Evolutionary conservation across 1,140 invertebrate genomes (phyloP), one percentile per base, ranked within the genome.

Genomic region (Drosophila nigrodunni): DNA sequence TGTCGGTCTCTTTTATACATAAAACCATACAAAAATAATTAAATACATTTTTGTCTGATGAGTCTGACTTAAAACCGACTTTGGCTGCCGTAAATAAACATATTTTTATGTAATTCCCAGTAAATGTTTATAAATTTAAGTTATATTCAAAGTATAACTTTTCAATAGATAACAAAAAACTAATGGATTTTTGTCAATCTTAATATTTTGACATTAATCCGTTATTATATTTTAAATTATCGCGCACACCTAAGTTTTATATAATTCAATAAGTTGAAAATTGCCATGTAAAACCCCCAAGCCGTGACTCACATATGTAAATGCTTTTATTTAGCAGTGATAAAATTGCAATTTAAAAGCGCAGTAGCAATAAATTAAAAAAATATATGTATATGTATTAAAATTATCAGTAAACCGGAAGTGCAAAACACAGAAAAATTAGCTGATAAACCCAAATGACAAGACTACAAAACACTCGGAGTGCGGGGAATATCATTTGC

Each of bases 391-490:
- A n/a, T n/a, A n/a, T n/a, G n/a, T n/a, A 65, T 34, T 43, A 15
- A 55, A 61, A 9, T 75, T 75, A 65, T 71, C 68, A 39, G 59
- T 39, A 65, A 72, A 47, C 67, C 68, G 73, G 73, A 75, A 75
- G 60, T 71, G 73, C 73, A 71, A 71, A 64, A 30, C 67, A 13
- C 43, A 61, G 30, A 74, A 70, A 70, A 62, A 70, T 70, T 74
- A 70, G 72, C 41, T 70, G 66, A 74, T 70, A 70, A 74, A 57
- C 18, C 30, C 43, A 64, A 57, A 55, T 46, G 34, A 57, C 39
- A 41, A 59, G 37, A 52, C 39, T 46, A 34, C 30, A 69, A n/a
- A 35, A n/a, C 34, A 18, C 18, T 10, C 13, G 10, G 10, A n/a
- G 2, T 35, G 7, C 35, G 18, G 52, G 39, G 34, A 7, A 10